Percentiles rank a stretch among this genome's conserved stretches.
Evolutionary conservation across 2,888 invertebrate genomes (phyloP).

Genomic region (Pycnomerus fuliginosus): DNA sequence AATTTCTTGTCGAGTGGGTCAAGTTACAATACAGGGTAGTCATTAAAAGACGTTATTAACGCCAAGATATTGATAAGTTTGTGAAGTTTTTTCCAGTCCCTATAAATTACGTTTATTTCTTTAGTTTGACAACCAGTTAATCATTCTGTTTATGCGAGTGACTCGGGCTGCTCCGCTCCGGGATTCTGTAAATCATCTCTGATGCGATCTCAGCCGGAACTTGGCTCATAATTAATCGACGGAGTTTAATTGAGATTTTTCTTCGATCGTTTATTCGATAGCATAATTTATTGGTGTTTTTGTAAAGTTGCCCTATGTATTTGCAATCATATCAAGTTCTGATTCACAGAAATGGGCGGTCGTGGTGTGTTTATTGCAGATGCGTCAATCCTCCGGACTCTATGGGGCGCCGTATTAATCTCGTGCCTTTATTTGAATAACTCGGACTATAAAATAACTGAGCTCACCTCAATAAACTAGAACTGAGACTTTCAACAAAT

Average conservation of each 20-base stretch:
- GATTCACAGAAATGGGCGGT: slow-evolving; percentile 16
- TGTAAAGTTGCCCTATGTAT: slow-evolving; percentile 37
- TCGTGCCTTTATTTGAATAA: no score
- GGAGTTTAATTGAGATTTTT: slow-evolving; percentile 52
- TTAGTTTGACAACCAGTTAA: slow-evolving; percentile 53
- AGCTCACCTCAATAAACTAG: no score
- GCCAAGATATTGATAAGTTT: slow-evolving; percentile 54
- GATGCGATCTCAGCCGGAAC: slow-evolving; percentile 48
- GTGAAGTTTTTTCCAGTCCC: slow-evolving; percentile 51
- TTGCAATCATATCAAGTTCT: slow-evolving; percentile 27
- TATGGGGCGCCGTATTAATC: no score
- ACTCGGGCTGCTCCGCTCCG: slow-evolving; percentile 44
- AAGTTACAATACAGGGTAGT: no score
- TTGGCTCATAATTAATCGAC: slow-evolving; percentile 51
- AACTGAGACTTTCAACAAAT: no score
- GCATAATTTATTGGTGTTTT: slow-evolving; percentile 47
- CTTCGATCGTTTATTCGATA: slow-evolving; percentile 48
- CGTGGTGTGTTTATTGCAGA: no score
- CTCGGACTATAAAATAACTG: no score
- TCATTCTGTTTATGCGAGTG: slow-evolving; percentile 53
- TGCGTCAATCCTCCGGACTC: no score
- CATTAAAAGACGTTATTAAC: slow-evolving; percentile 53
- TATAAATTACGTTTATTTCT: slow-evolving; percentile 54
- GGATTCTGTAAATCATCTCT: slow-evolving; percentile 50
- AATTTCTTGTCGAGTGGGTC: no score